Evolutionary conservation across 2,888 invertebrate genomes (phyloP).

Genomic region (Linhomoeus sp.): DNA sequence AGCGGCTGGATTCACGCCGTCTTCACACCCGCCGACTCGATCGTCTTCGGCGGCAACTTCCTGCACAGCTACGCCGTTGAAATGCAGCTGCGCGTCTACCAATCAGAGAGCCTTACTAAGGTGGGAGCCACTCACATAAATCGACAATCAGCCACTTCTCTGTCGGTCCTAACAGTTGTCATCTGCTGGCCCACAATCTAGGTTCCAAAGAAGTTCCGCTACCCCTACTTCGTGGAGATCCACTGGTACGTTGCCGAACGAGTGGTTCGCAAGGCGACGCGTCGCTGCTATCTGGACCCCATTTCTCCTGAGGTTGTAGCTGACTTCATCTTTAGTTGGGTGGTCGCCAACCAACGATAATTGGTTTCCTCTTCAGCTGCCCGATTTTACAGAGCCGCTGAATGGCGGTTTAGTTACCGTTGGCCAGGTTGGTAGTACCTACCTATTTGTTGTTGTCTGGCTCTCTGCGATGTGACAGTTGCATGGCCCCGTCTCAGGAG

Average conservation of each 20-base stretch:
- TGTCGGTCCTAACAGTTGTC: neutral
- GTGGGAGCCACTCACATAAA: slow-evolving; percentile 32
- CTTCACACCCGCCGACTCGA: slow-evolving; percentile 78
- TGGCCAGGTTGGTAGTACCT: no score
- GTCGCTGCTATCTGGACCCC: slow-evolving; percentile 9
- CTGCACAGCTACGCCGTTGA: slow-evolving; percentile 85
- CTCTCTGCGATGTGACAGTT: no score
- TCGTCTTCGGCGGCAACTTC: slow-evolving; percentile 96
- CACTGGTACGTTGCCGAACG: slow-evolving; percentile 56
- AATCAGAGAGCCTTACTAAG: slow-evolving; percentile 81
- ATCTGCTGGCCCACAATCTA: slow-evolving; percentile 23
- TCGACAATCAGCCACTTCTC: no score
- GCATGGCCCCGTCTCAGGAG: no score
- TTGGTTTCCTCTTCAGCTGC: no score
- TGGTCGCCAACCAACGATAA: neutral
- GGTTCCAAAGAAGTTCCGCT: slow-evolving; percentile 90
- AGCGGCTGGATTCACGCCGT: slow-evolving; percentile 97
- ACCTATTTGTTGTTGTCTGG: no score
- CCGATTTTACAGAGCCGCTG: no score
- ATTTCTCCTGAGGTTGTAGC: neutral
- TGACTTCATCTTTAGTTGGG: neutral
- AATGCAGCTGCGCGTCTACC: slow-evolving; percentile 81
- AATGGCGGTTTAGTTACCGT: no score
- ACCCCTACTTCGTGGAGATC: slow-evolving; percentile 95
- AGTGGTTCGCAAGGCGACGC: slow-evolving; percentile 13